Conservation (phyloP, 2,113 vertebrate species). For the Eudyptes chrysolophus region DNA sequence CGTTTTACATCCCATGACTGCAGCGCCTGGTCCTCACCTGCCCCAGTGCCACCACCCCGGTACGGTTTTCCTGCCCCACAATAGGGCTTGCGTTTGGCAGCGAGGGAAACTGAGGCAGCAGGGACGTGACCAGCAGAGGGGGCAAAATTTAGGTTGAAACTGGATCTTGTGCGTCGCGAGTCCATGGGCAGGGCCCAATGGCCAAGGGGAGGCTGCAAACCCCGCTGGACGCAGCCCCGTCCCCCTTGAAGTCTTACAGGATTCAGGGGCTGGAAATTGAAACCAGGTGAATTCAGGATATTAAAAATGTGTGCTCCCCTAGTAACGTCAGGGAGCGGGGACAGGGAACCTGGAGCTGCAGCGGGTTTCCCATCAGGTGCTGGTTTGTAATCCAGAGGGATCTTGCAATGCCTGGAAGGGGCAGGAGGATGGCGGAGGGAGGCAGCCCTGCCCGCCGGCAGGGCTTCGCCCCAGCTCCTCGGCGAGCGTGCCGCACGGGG, state of each 20-base stretch:
- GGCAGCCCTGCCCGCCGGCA: not conserved
- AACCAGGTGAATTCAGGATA: not conserved
- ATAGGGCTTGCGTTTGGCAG: not conserved
- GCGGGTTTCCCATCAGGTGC: not conserved
- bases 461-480: not conserved
- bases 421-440: not conserved
- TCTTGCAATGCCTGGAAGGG: fast-evolving
- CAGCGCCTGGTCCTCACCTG: not conserved
- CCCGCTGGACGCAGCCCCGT: not conserved
- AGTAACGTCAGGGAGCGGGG: fast-evolving
- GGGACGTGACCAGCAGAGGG: fast-evolving
- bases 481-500: fast-evolving
- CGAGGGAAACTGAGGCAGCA: not conserved
- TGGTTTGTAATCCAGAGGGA: fast-evolving
- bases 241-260: not conserved
- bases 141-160: not conserved
- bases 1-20: fast-evolving
- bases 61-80: fast-evolving
- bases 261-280: not conserved
- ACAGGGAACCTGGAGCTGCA: not conserved
- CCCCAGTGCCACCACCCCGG: fast-evolving
- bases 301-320: not conserved
- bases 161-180: fast-evolving
- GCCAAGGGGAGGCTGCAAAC: not conserved
- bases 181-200: fast-evolving